A percentile compares a stretch with the other conserved stretches of the same genome.
These are phyloP conservation scores for Hecatera dysodea DNA, from an alignment of 2,888 invertebrate genomes.

Conservation along the genomic window DNA sequence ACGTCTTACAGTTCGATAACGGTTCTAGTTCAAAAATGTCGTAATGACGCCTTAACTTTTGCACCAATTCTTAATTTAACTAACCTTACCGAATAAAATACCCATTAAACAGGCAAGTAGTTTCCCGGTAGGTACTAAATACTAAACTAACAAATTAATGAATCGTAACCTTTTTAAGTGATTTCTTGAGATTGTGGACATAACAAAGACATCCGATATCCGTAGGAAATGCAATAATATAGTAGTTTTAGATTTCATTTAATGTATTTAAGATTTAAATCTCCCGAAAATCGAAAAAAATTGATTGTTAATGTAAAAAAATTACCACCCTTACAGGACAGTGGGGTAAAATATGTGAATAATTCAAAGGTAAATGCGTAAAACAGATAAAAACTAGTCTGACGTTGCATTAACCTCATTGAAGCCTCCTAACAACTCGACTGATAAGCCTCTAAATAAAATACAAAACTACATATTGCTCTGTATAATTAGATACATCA, in stretches of 20 bases:
- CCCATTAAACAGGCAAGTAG: conserved; percentile 1
- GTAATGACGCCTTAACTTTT: neutral
- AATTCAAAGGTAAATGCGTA: neutral
- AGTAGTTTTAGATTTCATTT: neutral
- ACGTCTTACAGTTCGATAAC: neutral
- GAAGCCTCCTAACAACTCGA: neutral
- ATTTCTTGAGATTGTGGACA: neutral
- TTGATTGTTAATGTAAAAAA: no score
- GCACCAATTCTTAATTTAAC: neutral
- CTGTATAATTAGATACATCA: conserved; percentile 14
- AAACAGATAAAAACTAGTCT: neutral
- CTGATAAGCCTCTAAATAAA: neutral
- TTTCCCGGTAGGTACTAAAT: neutral
- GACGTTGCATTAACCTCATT: neutral
- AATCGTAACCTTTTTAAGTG: neutral
- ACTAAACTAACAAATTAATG: neutral
- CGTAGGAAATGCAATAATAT: neutral
- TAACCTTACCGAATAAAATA: neutral
- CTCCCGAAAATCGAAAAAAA: no score
- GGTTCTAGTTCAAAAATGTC: neutral
- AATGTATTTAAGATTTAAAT: no score
- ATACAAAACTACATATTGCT: conserved; percentile 1
- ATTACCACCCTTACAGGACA: no score
- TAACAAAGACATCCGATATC: no score
- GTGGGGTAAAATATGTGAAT: no score